Percentiles rank a stretch among this genome's conserved stretches.
Evolutionary conservation across 2,888 invertebrate genomes (phyloP).

Genomic region (Xestia rhomboidea): DNA sequence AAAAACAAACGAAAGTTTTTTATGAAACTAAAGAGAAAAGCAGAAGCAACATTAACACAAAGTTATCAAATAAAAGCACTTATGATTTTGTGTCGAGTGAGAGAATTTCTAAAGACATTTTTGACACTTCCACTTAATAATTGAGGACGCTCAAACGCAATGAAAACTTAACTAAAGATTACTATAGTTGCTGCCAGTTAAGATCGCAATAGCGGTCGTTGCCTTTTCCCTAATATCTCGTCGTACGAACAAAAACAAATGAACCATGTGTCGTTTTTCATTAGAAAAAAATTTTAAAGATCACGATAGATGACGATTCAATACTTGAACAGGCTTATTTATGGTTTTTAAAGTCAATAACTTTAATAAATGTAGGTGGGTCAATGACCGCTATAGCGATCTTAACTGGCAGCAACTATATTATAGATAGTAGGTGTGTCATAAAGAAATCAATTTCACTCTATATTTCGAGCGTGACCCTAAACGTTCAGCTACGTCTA

Average conservation of each 20-base stretch:
- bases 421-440: neutral
- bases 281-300: no score
- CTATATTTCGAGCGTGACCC: conserved; percentile 20
- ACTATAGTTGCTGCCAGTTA: neutral
- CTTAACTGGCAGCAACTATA: no score
- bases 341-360: no score
- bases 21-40: conserved; percentile 51
- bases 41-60: conserved; percentile 29
- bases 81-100: conserved; percentile 30
- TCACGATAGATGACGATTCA: no score
- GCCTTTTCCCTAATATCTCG: no score
- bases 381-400: no score
- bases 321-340: no score
- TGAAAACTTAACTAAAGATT: conserved; percentile 3
- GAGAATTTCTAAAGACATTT: conserved; percentile 34
- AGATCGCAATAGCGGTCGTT: no score
- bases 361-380: no score
- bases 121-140: conserved; percentile 23
- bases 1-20: conserved; percentile 46
- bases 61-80: conserved; percentile 52
- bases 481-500: conserved; percentile 24
- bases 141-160: conserved; percentile 7
- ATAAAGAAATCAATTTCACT: conserved; percentile 25
- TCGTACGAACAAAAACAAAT: no score
- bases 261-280: no score